Evolutionary conservation across 2,113 vertebrate species (phyloP), one percentile per base, ranked within the genome.

Genomic region (Protomyctophum bolini): DNA sequence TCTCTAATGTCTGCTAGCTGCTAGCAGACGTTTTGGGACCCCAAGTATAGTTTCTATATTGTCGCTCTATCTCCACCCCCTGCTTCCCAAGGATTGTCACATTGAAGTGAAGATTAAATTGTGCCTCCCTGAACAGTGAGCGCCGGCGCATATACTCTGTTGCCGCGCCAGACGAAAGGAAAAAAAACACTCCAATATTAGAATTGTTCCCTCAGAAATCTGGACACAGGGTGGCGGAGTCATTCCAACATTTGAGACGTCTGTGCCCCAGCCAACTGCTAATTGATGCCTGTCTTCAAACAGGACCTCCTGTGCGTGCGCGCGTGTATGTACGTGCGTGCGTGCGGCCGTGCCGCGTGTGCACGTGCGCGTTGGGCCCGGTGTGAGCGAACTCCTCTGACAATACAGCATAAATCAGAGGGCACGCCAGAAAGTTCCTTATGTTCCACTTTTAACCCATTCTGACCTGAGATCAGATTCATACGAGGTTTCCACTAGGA

Each of bases 31-130:
- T 41, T 55, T 70, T 62, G 14, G 45, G 52, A 78, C 48, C 21
- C 57, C 68, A 76, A 46, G 5, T 21, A 1, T 21, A 1, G 67
- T 76, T 85, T 47, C 28, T 71, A 66, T 56, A 58, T 72, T 33
- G 62, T 61, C 46, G 63, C 65, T 69, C 68, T n/a, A n/a, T 21
- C 21, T 63, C 69, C 33, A 75, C 66, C 60, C 63, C 1, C 33
- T 72, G 63, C 75, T 80, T 78, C 61, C 86, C 51, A 61, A 77
- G 63, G 69, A 85, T 73, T 77, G 76, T 87, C 85, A 81, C 83
- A 70, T 76, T 59, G 72, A 92, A 84, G 85, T 89, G 91, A 85
- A 91, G 92, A 92, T 93, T 88, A 92, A 86, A 86, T 84, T 80
- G 87, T 71, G 84, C 48, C 81, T 88, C 87, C 86, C 85, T 60